Percentiles rank a stretch among this genome's conserved stretches.
Evolutionary conservation across 2,113 vertebrate species (phyloP).

Genomic region (Malurus elegans): DNA sequence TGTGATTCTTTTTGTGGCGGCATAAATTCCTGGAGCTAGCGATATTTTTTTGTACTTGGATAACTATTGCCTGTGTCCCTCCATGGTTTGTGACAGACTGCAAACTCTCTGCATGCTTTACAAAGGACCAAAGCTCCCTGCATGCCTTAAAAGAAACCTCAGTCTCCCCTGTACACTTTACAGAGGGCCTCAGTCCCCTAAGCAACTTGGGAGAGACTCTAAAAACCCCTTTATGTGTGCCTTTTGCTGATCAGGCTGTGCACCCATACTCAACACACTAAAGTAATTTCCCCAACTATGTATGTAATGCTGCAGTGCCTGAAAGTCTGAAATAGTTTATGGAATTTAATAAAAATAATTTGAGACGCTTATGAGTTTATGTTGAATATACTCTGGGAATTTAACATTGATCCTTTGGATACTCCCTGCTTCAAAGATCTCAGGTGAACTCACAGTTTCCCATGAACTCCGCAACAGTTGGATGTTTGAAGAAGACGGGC

Average conservation of each 20-base stretch:
- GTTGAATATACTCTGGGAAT: neutral
- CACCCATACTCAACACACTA: rapidly evolving
- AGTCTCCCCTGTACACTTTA: neutral
- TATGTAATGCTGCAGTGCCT: neutral
- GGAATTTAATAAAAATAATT: neutral
- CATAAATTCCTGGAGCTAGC: neutral
- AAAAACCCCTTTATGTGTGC: neutral
- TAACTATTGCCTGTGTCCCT: neutral
- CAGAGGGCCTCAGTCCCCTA: neutral
- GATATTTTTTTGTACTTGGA: neutral
- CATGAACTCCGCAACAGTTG: rapidly evolving
- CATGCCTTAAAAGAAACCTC: neutral
- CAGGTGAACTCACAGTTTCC: neutral
- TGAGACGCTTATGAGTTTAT: neutral
- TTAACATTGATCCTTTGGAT: neutral
- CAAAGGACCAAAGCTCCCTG: neutral
- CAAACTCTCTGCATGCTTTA: neutral
- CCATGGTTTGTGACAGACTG: neutral
- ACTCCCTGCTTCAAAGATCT: neutral
- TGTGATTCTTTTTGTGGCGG: neutral
- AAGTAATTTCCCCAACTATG: neutral
- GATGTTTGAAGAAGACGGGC: neutral
- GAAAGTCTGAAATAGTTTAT: neutral
- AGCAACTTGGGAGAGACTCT: neutral
- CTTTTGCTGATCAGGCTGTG: neutral